Conservation (phyloP, 2,797 vertebrate genomes). For the Catamblyrhynchus diadema region DNA sequence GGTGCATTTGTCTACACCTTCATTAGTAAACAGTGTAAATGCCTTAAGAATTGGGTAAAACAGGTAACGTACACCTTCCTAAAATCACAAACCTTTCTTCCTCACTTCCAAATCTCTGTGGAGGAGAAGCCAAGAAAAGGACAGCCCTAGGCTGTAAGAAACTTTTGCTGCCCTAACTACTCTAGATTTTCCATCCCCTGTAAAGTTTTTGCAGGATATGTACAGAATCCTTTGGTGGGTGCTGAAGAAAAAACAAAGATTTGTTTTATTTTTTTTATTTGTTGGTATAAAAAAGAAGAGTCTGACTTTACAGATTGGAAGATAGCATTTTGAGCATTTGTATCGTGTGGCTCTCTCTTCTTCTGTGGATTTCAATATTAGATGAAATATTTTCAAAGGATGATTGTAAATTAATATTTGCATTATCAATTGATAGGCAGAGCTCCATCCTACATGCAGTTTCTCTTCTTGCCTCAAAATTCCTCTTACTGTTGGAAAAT, state of each 20-base stretch:
- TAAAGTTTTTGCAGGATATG: background rate
- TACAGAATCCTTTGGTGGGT: background rate
- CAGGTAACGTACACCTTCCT: background rate
- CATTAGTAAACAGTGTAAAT: background rate
- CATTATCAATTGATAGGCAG: background rate
- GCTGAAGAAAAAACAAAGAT: background rate
- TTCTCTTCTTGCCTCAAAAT: background rate
- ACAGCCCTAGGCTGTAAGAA: background rate
- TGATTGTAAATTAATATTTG: background rate
- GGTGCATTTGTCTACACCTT: background rate
- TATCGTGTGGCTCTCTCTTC: background rate
- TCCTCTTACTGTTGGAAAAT: background rate
- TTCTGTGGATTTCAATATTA: background rate
- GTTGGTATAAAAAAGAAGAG: background rate
- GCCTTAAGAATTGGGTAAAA: background rate
- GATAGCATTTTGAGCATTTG: background rate
- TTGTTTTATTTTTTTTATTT: background rate
- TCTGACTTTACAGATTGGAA: background rate
- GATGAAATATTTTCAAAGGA: background rate
- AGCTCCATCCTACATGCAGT: background rate
- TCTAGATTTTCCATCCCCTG: background rate
- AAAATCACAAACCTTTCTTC: background rate
- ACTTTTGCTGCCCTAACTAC: background rate
- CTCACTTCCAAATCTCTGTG: background rate
- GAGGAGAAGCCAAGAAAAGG: background rate